Conservation (phyloP, 2,888 invertebrate species). For the Eucera pruinosa region DNA sequence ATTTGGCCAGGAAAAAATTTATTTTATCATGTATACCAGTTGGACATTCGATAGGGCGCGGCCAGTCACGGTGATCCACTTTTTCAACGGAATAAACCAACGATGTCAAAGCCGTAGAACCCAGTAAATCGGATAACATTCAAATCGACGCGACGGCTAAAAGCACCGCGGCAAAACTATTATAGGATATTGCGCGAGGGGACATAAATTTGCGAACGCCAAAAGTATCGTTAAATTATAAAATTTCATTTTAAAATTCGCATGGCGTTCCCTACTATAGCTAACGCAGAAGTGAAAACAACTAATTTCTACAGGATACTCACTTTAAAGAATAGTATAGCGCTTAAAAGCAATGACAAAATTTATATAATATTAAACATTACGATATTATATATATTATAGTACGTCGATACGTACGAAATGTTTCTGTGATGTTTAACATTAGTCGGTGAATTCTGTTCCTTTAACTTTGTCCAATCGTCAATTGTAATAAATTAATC, state of each 20-base stretch:
- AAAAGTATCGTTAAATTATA: constrained; percentile 47
- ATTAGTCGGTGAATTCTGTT: too few relatives aligned
- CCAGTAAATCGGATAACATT: constrained; percentile 54
- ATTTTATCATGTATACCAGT: constrained; percentile 39
- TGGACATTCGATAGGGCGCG: constrained; percentile 41
- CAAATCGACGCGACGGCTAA: constrained; percentile 43
- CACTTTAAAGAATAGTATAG: too few relatives aligned
- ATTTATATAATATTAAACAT: too few relatives aligned
- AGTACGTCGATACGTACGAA: too few relatives aligned
- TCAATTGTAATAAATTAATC: too few relatives aligned
- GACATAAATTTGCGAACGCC: constrained; percentile 4
- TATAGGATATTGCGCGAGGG: constrained; percentile 35
- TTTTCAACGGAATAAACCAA: constrained; percentile 50
- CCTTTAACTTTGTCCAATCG: too few relatives aligned
- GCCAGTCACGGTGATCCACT: constrained; percentile 35
- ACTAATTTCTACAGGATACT: too few relatives aligned
- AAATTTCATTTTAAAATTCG: constrained; percentile 27
- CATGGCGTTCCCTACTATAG: neutral
- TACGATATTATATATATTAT: too few relatives aligned
- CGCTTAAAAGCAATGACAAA: too few relatives aligned
- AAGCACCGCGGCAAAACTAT: constrained; percentile 43
- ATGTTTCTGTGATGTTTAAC: too few relatives aligned
- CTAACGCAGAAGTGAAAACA: neutral
- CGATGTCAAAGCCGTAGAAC: constrained; percentile 50
- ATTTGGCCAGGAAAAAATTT: constrained; percentile 12